Conservation (phyloP, 2,888 invertebrate genomes). For the Calliscelio sp. region DNA sequence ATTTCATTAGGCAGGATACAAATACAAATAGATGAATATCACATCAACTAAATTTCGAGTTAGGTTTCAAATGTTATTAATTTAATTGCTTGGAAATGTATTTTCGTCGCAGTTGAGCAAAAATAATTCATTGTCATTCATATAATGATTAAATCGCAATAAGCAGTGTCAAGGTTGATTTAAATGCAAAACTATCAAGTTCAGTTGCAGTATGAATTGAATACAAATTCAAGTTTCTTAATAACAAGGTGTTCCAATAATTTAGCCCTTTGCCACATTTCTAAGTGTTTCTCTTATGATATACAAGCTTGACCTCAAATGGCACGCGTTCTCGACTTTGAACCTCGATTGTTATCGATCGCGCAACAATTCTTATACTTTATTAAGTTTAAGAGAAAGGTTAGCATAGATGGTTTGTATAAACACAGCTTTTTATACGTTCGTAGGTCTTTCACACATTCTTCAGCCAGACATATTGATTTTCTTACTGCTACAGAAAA, state of each 20-base stretch:
- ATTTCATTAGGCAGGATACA: no score
- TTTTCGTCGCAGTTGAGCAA: neutral
- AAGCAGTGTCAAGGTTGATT: conserved; percentile 33
- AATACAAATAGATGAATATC: no score
- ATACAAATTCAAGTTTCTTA: conserved; percentile 44
- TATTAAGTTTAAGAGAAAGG: conserved; percentile 62
- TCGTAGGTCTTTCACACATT: conserved; percentile 13
- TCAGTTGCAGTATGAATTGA: conserved; percentile 5
- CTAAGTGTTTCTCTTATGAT: conserved; percentile 12
- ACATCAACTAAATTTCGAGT: no score
- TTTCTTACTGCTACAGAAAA: no score
- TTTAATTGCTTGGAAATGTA: conserved; percentile 2
- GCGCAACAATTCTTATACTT: conserved; percentile 39
- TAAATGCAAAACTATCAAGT: conserved; percentile 23
- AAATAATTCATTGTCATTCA: conserved; percentile 45
- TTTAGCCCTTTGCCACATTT: conserved; percentile 34
- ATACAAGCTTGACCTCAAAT: conserved; percentile 56
- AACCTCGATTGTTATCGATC: conserved; percentile 62
- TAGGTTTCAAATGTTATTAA: no score
- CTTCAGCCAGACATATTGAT: conserved; percentile 12
- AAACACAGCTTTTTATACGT: conserved; percentile 4
- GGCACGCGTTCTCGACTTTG: conserved; percentile 59
- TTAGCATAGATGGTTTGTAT: conserved; percentile 27
- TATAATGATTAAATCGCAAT: conserved; percentile 6
- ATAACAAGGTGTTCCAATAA: conserved; percentile 14